Base-by-base conservation (phyloP, 2,113 vertebrate species). In the Cynopterus brachyotis region DNA sequence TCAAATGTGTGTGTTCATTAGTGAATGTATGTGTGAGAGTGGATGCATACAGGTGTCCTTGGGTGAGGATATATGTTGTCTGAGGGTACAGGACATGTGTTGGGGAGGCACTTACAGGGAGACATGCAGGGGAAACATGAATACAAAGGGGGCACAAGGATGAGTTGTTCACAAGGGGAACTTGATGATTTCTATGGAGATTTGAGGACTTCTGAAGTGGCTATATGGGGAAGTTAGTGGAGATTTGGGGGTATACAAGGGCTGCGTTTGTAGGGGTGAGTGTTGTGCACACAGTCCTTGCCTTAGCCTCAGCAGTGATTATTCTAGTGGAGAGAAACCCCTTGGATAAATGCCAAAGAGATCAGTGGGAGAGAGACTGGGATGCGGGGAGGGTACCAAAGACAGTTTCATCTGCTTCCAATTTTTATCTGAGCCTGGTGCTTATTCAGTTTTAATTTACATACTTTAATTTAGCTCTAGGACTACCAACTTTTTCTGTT, bases 81-180 rank as follows among this genome's bases (percentile, higher is more conserved):
- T 72, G 3, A 24, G 24, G 7, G 40, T 75, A 57, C 3, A 35
- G 37, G 26, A 55, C 11, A 4, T 22, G 13, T 0, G 12, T 0
- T 0, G 4, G 15, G 69, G 55, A 40, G 53, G 17, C 20, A 16
- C 24, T 17, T n/a, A 1, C 28, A 24, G 72, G 70, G 17, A 55
- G 3, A 26, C 0, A 9, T 50, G 50, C 50, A 50, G 50, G 72
- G 62, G 24, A 57, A 3, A 32, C 0, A 9, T 0, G 0, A 47
- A 16, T 15, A 10, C 19, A 20, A 16, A 24, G 32, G 9, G 45
- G n/a, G 7, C 13, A 17, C 4, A 5, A 26, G 9, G 53, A 15
- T 10, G 15, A 13, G 45, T 10, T 40, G 6, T n/a, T 37, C 3
- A 11, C 1, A 1, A 40, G 0, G 17, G 70, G 50, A n/a, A 50